Evolutionary conservation across 1,140 invertebrate species (phyloP).

Genomic region (Oscheius sp.): DNA sequence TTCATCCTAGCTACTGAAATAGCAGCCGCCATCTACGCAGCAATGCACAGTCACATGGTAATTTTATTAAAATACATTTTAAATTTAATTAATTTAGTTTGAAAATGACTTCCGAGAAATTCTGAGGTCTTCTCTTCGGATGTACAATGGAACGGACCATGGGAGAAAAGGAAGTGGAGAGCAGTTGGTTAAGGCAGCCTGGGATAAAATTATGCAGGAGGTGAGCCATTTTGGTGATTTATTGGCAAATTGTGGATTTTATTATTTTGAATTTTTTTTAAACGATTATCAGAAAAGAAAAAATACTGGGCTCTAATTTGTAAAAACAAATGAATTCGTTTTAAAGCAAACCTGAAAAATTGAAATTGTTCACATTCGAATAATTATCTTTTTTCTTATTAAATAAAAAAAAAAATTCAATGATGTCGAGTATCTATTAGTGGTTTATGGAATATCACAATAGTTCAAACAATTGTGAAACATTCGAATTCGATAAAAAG

Average conservation of each 20-base stretch:
- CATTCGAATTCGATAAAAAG: no score
- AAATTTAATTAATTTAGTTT: slow-evolving; percentile 43
- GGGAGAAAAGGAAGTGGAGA: slow-evolving; percentile 21
- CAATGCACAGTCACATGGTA: slow-evolving; percentile 54
- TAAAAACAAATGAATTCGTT: no score
- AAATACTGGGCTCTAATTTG: no score
- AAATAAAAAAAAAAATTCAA: no score
- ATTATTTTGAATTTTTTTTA: no score
- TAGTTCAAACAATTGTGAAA: no score
- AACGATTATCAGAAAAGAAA: no score
- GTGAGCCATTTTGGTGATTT: slow-evolving; percentile 18
- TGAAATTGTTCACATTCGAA: no score
- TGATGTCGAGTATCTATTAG: no score
- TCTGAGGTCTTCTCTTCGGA: slow-evolving; percentile 48
- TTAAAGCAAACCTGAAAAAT: no score
- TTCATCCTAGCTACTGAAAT: slow-evolving; percentile 58
- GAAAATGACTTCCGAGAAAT: slow-evolving; percentile 56
- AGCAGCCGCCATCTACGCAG: slow-evolving; percentile 57
- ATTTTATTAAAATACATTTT: neutral
- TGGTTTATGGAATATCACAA: no score
- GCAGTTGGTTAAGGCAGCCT: slow-evolving; percentile 55
- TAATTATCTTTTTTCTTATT: no score
- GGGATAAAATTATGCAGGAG: slow-evolving; percentile 60
- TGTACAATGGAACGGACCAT: slow-evolving; percentile 59
- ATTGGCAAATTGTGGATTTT: neutral